These are phyloP conservation scores for Tridacna gigas DNA, from an alignment of 2,888 invertebrate genomes.

Conservation along the genomic window DNA sequence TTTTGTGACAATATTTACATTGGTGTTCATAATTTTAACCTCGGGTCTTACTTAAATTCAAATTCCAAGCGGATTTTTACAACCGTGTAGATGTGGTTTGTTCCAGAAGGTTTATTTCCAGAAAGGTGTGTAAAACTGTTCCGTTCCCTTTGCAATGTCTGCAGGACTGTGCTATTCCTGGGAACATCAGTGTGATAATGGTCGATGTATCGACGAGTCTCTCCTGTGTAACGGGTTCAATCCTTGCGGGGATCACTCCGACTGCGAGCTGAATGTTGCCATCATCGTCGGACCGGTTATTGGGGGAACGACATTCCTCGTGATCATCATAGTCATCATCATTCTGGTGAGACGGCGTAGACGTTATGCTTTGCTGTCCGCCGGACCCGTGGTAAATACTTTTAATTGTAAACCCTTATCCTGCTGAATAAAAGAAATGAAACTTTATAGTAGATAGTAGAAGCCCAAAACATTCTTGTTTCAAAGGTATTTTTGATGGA, in stretches of 20 bases:
- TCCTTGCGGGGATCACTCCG: constrained; percentile 16
- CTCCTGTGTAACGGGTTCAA: constrained; percentile 8
- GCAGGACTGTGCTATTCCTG: constrained; percentile 4
- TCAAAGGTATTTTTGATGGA: no score
- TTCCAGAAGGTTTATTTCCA: not conserved
- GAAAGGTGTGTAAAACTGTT: no score
- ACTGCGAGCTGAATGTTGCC: not conserved
- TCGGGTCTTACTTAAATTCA: no score
- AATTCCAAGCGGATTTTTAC: no score
- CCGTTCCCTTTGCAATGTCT: not conserved
- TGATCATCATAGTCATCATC: not conserved
- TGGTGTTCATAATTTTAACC: no score
- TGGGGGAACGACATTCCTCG: not conserved
- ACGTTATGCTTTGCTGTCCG: no score
- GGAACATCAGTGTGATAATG: constrained; percentile 12
- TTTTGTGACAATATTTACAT: no score
- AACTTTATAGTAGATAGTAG: no score
- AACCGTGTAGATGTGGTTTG: not conserved
- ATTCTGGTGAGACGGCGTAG: not conserved
- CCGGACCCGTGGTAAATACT: not conserved
- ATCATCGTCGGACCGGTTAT: not conserved
- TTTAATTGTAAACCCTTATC: not conserved
- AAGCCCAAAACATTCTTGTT: no score
- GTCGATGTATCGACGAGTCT: constrained; percentile 17
- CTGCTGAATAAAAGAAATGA: no score